Conservation (phyloP, 2,113 vertebrate genomes). For the Xenotilapia longispinis region DNA sequence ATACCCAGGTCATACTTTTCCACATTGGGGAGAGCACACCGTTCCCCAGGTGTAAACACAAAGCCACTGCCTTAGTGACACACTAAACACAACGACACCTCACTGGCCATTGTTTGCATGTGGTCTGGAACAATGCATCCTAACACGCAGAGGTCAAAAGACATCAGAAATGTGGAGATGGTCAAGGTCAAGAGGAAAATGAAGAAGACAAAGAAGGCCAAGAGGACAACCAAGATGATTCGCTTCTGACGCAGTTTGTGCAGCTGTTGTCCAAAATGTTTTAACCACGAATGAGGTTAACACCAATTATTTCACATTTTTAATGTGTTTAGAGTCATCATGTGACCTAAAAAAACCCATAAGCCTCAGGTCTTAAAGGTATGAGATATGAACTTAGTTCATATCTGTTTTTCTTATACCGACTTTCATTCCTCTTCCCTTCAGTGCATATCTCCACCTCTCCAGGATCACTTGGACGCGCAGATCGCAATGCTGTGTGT, state of each 20-base stretch:
- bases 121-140: not conserved
- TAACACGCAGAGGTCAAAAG: not conserved
- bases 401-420: rapidly evolving
- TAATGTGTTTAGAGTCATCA: not conserved
- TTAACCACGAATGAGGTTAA: not conserved
- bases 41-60: not conserved
- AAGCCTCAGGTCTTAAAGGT: not conserved
- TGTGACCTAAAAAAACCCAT: not conserved
- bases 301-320: not conserved
- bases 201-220: not conserved
- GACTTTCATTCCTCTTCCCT: not conserved
- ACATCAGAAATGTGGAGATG: rapidly evolving
- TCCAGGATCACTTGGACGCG: rapidly evolving
- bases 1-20: not conserved
- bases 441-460: not conserved
- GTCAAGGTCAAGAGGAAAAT: not conserved
- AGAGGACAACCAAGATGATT: not conserved
- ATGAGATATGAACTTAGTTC: too few relatives aligned
- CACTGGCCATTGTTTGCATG: not conserved
- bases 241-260: not conserved
- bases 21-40: not conserved
- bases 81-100: not conserved
- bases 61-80: not conserved
- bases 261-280: not conserved
- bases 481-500: not conserved